Conservation (phyloP, 2,113 vertebrate species). For the Nyctibius bracteatus region DNA sequence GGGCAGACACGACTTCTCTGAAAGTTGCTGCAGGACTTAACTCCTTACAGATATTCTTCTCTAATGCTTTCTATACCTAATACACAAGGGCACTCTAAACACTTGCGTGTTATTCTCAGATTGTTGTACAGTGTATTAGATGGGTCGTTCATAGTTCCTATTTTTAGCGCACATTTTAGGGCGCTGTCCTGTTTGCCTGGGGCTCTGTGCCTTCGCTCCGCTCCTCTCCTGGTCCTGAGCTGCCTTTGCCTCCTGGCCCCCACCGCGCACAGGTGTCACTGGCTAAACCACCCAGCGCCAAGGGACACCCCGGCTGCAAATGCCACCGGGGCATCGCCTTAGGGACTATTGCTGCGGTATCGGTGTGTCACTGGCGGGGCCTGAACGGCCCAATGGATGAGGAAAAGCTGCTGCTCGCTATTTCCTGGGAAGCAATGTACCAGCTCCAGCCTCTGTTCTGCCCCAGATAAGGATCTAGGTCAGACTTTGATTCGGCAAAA, state of each 20-base stretch:
- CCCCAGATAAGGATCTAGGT: neutral
- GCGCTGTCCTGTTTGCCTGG: neutral
- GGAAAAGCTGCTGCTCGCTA: neutral
- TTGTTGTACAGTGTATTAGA: no score
- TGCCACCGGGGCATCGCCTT: fast-evolving
- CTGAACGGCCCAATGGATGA: fast-evolving
- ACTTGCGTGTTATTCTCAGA: neutral
- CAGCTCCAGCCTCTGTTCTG: neutral
- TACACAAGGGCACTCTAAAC: neutral
- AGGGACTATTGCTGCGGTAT: fast-evolving
- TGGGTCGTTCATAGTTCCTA: neutral
- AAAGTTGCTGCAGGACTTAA: neutral
- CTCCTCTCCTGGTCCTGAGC: neutral
- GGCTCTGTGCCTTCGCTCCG: neutral
- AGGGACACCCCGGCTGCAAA: fast-evolving
- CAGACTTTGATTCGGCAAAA: neutral
- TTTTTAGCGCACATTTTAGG: neutral
- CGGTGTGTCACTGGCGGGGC: fast-evolving
- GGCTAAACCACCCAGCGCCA: fast-evolving
- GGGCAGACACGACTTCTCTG: neutral
- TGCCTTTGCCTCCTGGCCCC: neutral
- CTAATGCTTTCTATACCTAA: neutral
- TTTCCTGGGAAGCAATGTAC: neutral
- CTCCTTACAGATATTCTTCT: neutral
- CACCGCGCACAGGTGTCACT: fast-evolving